These are phyloP conservation scores for Proteles cristata DNA, from an alignment of 2,113 vertebrate genomes.

Conservation along the genomic window DNA sequence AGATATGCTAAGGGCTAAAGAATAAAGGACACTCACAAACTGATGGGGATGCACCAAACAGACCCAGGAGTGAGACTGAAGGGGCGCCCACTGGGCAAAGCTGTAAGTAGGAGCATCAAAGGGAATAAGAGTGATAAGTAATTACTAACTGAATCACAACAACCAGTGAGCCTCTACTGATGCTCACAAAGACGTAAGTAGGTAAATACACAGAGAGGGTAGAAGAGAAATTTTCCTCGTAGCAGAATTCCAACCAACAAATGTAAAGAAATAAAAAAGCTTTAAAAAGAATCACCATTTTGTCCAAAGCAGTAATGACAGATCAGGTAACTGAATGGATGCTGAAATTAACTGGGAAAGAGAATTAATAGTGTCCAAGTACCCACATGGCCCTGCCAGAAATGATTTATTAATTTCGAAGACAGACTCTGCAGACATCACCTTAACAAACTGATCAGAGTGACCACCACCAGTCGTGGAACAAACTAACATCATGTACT, in stretches of 20 bases:
- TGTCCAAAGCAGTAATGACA: neutral
- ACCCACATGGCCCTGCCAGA: accelerated
- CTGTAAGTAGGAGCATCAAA: neutral
- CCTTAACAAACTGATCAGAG: neutral
- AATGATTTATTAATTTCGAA: neutral
- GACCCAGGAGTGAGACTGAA: neutral
- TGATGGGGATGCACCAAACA: neutral
- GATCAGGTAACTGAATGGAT: neutral
- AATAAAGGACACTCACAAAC: neutral
- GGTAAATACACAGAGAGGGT: neutral
- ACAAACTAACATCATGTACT: neutral
- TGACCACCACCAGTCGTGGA: neutral
- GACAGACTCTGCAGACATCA: neutral
- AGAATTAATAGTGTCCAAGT: neutral
- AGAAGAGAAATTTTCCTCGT: neutral
- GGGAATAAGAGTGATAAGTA: neutral
- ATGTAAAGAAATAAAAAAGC: neutral
- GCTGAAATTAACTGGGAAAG: neutral
- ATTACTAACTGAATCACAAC: neutral
- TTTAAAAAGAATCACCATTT: neutral
- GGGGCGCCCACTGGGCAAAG: neutral
- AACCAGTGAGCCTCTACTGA: neutral
- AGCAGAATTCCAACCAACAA: neutral
- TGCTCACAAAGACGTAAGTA: neutral
- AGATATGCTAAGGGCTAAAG: neutral